Percentiles rank a stretch among this genome's conserved stretches.
phyloP scores from a whole-genome alignment of 2,797 vertebrate genomes.

The Vultur gryphus region DNA sequence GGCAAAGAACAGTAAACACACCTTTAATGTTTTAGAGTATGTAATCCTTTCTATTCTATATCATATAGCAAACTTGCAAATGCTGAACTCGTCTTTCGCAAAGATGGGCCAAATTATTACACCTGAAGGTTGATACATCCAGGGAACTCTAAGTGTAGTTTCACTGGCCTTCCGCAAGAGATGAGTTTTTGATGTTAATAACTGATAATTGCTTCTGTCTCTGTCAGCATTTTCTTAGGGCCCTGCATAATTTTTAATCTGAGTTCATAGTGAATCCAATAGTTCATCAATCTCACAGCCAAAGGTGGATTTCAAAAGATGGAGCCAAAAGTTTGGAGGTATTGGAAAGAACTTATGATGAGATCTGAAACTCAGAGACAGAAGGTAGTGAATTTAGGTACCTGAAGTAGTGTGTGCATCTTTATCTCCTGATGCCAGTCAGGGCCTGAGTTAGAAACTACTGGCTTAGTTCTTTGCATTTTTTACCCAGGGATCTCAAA shows the following conservation, averaged over 20 bases:
- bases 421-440: neutral
- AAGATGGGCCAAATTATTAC: neutral
- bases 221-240: neutral
- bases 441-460: neutral
- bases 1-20: neutral
- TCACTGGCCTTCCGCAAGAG: neutral
- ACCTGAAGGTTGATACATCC: neutral
- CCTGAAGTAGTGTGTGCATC: accelerated
- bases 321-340: neutral
- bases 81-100: neutral
- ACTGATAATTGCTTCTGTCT: neutral
- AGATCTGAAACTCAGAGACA: neutral
- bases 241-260: neutral
- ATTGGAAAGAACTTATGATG: neutral
- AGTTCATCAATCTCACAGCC: neutral
- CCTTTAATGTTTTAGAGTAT: neutral
- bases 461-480: neutral
- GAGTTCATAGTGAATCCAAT: neutral
- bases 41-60: neutral
- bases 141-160: neutral
- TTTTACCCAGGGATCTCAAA: neutral
- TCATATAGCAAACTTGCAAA: neutral
- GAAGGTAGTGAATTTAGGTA: neutral
- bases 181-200: neutral
- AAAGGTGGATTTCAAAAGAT: neutral